These are phyloP conservation scores for Coregonus suidteri DNA, from an alignment of 2,797 vertebrate species.

Conservation along the genomic window DNA sequence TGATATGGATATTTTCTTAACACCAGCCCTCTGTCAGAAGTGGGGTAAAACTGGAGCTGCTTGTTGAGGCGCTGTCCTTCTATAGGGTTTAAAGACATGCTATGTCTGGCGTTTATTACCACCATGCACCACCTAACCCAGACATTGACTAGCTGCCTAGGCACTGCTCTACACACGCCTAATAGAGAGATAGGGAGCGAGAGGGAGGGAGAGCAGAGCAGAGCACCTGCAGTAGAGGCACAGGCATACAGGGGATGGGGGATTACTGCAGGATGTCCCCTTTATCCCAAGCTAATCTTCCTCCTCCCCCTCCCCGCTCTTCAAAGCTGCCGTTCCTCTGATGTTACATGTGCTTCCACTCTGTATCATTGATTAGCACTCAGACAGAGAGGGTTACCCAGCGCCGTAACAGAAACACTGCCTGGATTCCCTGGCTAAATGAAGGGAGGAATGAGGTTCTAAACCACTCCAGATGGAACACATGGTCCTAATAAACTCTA, in stretches of 20 bases:
- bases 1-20: constrained; percentile 50
- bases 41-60: constrained; percentile 45
- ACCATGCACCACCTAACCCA: not conserved
- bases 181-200: not conserved
- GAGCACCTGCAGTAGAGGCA: constrained; percentile 39
- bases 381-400: constrained; percentile 8
- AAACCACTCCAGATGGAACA: not conserved
- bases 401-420: constrained; percentile 1
- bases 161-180: not conserved
- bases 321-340: constrained; percentile 65
- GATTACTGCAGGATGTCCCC: constrained; percentile 74
- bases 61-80: constrained; percentile 37
- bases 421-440: constrained; percentile 18
- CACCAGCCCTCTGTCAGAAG: constrained; percentile 22
- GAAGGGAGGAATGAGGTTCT: constrained; percentile 4
- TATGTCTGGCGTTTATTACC: not conserved
- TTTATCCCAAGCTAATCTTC: constrained; percentile 74
- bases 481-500: not conserved
- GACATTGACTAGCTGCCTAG: not conserved
- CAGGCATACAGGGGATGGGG: constrained; percentile 33
- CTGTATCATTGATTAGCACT: constrained; percentile 61
- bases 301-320: constrained; percentile 64
- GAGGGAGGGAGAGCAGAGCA: constrained; percentile 39
- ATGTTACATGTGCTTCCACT: constrained; percentile 62
- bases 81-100: not conserved